Conservation (phyloP, 2,797 vertebrate genomes). For the Parambassis ranga region DNA sequence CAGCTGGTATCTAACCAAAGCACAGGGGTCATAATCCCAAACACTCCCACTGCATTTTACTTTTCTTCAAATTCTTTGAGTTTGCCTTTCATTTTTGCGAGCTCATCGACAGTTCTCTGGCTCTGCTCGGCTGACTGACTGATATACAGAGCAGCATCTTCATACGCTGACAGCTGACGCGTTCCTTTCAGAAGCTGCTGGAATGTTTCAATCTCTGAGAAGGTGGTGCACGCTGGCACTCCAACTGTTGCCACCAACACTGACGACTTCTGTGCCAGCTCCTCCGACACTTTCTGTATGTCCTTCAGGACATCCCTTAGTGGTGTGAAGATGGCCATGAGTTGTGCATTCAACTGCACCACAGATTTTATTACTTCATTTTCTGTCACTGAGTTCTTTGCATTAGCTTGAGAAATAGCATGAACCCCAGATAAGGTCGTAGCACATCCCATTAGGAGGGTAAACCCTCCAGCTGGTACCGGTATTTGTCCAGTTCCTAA, state of each 20-base stretch:
- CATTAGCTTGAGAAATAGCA: not conserved
- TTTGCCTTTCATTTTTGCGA: fast-evolving
- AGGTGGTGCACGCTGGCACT: not conserved
- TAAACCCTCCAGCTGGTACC: fast-evolving
- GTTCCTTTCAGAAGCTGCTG: not conserved
- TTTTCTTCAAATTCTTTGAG: not conserved
- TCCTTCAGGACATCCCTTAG: not conserved
- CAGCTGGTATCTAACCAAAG: no score
- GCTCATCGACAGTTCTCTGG: not conserved
- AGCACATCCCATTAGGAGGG: fast-evolving
- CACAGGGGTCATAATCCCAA: no score
- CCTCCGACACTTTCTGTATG: not conserved
- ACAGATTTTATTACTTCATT: not conserved
- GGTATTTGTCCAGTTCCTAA: fast-evolving
- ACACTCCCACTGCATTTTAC: not conserved
- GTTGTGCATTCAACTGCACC: not conserved
- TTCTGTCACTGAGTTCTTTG: not conserved
- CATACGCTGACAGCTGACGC: fast-evolving
- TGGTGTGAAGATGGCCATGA: not conserved
- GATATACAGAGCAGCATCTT: fast-evolving
- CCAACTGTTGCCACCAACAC: not conserved
- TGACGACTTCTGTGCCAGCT: not conserved
- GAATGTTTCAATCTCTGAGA: not conserved
- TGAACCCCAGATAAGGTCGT: fast-evolving
- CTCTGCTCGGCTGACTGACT: not conserved